Percentiles rank a stretch among this genome's conserved stretches.
Conservation (phyloP, 2,113 vertebrate species). For the Centrocercus urophasianus region DNA sequence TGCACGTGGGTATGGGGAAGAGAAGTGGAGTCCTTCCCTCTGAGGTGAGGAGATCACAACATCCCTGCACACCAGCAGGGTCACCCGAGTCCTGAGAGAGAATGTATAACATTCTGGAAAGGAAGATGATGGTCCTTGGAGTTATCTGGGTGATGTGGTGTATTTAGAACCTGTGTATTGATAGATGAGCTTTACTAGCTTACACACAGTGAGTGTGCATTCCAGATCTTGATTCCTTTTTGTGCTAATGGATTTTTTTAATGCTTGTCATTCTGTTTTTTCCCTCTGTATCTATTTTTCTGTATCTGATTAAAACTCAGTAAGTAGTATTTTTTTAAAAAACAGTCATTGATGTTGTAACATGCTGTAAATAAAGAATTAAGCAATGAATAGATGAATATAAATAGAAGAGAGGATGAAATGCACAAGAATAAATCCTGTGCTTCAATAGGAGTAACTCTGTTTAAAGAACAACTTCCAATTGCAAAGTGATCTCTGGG, state of each 20-base stretch:
- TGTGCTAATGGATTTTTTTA: background rate
- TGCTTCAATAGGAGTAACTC: background rate
- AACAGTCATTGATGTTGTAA: background rate
- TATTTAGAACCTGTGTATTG: background rate
- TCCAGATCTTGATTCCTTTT: background rate
- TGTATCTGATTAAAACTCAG: background rate
- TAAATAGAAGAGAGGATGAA: background rate
- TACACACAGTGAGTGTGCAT: background rate
- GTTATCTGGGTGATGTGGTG: background rate
- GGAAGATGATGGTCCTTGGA: background rate
- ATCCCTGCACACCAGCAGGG: no score
- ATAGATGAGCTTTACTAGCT: background rate
- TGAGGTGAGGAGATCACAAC: background rate
- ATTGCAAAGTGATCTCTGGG: background rate
- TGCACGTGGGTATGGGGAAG: background rate
- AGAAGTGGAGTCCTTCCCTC: background rate
- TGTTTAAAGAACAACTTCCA: constrained; percentile 6
- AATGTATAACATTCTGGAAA: background rate
- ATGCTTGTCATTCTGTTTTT: background rate
- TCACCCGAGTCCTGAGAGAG: background rate
- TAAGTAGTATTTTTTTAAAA: background rate
- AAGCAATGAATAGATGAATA: background rate
- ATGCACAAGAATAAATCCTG: background rate
- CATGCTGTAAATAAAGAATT: background rate
- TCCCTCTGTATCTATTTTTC: background rate